Percentiles rank a stretch among this genome's conserved stretches.
These are phyloP conservation scores for Belgica antarctica DNA, from an alignment of 2,888 invertebrate genomes.

Conservation along the genomic window DNA sequence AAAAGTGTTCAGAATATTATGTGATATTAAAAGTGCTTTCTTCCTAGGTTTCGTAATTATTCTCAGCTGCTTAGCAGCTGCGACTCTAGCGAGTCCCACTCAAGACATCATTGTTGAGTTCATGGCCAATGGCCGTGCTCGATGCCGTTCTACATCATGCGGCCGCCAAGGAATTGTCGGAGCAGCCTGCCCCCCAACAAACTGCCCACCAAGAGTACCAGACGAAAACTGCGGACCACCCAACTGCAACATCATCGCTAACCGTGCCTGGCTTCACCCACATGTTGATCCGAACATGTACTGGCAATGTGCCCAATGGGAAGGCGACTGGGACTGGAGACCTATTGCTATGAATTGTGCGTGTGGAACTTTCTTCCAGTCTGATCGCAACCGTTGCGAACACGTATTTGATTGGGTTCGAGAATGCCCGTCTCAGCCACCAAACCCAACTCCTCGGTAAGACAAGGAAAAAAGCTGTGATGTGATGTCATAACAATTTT, in stretches of 20 bases:
- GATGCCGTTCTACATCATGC: neutral
- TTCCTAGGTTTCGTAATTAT: neutral
- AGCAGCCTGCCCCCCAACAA: neutral
- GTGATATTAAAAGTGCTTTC: too few relatives aligned
- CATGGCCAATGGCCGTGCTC: neutral
- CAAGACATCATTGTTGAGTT: neutral
- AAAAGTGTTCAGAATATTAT: too few relatives aligned
- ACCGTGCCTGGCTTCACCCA: neutral
- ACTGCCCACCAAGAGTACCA: neutral
- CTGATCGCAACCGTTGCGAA: neutral
- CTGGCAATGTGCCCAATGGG: constrained; percentile 17
- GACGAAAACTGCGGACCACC: neutral
- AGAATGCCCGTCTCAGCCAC: neutral
- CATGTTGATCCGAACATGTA: constrained; percentile 8
- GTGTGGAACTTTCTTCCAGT: constrained; percentile 24
- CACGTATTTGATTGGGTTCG: neutral
- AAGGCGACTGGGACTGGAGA: neutral
- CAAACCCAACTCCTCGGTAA: neutral
- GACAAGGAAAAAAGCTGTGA: neutral
- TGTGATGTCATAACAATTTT: neutral
- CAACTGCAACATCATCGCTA: constrained; percentile 1
- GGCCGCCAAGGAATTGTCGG: neutral
- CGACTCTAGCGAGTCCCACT: neutral
- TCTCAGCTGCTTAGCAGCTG: neutral
- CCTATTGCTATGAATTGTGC: neutral